These are phyloP conservation scores for Numenius arquata DNA, from an alignment of 2,113 vertebrate species.

Conservation along the genomic window DNA sequence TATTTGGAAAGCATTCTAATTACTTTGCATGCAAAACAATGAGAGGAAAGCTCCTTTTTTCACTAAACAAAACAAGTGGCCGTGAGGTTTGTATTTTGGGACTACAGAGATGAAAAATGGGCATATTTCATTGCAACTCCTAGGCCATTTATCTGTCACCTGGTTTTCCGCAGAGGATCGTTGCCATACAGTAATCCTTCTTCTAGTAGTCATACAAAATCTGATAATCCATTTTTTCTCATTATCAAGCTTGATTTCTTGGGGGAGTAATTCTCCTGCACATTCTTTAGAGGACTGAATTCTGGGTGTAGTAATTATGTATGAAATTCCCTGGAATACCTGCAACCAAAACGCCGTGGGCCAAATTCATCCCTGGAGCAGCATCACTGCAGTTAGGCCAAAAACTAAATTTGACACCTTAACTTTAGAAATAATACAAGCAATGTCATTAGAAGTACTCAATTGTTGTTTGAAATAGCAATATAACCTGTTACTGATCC, in stretches of 20 bases:
- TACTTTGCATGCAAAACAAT: neutral
- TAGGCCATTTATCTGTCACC: neutral
- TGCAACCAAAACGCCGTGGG: neutral
- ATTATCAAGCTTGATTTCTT: conserved; percentile 29
- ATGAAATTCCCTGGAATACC: neutral
- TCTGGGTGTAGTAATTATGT: neutral
- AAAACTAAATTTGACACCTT: neutral
- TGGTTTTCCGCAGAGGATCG: neutral
- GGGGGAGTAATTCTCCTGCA: neutral
- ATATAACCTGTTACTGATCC: neutral
- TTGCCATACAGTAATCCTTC: neutral
- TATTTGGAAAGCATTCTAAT: neutral
- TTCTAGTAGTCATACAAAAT: neutral
- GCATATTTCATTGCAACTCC: neutral
- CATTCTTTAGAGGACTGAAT: neutral
- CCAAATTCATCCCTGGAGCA: neutral
- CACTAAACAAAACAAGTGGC: neutral
- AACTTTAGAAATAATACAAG: neutral
- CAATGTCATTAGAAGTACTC: neutral
- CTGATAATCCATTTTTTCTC: conserved; percentile 10
- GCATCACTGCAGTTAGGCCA: neutral
- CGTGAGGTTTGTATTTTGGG: neutral
- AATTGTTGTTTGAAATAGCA: neutral
- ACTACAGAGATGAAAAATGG: neutral
- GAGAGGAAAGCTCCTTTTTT: neutral